A percentile compares a stretch with the other conserved stretches of the same genome.
phyloP scores from a whole-genome alignment of 2,113 vertebrate genomes.

The Dasypus novemcinctus region DNA sequence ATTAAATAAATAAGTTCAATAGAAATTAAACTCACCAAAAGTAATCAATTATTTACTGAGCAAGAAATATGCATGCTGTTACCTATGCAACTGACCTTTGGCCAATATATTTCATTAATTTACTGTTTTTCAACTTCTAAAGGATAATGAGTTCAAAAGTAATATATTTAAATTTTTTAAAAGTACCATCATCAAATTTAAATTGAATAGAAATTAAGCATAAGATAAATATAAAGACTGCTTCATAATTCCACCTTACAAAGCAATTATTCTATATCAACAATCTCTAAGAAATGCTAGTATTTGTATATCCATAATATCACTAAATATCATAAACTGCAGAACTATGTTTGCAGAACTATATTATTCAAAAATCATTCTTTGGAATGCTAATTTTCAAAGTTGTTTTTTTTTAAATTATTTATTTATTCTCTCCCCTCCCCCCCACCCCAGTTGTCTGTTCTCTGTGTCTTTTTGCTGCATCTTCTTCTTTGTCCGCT shows the following conservation, averaged over 20 bases:
- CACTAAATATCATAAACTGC: background rate
- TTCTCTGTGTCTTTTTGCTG: too few relatives aligned
- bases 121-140: slow-evolving; percentile 14
- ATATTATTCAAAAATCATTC: background rate
- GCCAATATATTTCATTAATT: slow-evolving; percentile 56
- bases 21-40: slow-evolving; percentile 80
- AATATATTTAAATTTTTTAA: background rate
- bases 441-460: too few relatives aligned
- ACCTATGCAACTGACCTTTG: slow-evolving; percentile 67
- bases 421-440: too few relatives aligned
- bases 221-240: background rate
- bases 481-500: too few relatives aligned
- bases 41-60: slow-evolving; percentile 82
- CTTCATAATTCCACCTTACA: background rate
- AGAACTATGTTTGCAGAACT: background rate
- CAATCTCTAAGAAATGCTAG: background rate
- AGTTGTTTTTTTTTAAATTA: too few relatives aligned
- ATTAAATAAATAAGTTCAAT: slow-evolving; percentile 76
- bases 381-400: background rate
- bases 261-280: background rate
- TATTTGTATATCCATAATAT: background rate
- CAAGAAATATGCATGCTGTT: slow-evolving; percentile 79
- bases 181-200: background rate
- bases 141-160: slow-evolving; percentile 47
- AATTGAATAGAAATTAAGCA: background rate